These are phyloP conservation scores for Eospalax fontanierii DNA, from an alignment of 2,797 vertebrate genomes.

Conservation along the genomic window DNA sequence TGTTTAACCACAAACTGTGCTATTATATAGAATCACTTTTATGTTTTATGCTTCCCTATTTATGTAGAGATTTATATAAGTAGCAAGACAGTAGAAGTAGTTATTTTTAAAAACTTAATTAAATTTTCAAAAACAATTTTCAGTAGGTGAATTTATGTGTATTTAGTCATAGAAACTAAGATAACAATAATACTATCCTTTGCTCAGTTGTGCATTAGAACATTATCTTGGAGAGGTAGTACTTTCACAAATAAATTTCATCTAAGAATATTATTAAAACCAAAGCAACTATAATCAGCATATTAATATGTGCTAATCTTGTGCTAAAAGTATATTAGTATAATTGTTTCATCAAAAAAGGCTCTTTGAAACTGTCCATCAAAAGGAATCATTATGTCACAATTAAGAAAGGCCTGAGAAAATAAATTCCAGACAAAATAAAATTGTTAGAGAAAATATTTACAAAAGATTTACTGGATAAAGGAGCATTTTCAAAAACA, in stretches of 20 bases:
- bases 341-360: neutral
- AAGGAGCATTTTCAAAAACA: neutral
- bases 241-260: constrained; percentile 10
- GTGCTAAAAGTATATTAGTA: neutral
- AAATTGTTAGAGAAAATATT: neutral
- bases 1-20: neutral
- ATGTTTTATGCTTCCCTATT: neutral
- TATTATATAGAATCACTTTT: neutral
- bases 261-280: neutral
- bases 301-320: neutral
- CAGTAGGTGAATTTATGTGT: neutral
- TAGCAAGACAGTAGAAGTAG: neutral
- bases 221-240: neutral
- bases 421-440: neutral
- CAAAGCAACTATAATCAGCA: neutral
- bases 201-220: neutral
- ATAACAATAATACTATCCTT: neutral
- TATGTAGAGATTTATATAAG: neutral
- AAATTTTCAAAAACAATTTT: neutral
- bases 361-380: neutral
- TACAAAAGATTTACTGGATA: neutral
- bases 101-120: constrained; percentile 36
- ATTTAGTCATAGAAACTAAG: constrained; percentile 13
- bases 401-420: neutral
- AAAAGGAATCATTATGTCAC: neutral